Evolutionary conservation across 2,797 vertebrate species (phyloP), one percentile per base, ranked within the genome.

Genomic region (Ctenopoma multispine): DNA sequence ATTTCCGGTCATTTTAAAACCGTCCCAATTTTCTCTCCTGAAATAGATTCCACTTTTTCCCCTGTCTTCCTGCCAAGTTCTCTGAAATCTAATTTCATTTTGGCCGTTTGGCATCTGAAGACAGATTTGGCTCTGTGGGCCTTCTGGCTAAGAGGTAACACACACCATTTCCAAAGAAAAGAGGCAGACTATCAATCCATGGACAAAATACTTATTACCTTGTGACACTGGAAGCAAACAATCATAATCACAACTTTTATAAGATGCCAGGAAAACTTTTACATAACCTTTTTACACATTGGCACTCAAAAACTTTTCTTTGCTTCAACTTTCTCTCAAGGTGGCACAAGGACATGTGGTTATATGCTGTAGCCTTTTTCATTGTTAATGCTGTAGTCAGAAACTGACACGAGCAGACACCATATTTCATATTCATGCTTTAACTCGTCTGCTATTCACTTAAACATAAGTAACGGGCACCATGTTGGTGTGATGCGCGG

Each of bases 31-130:
- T 78, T 73, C 63, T 74, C 4, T 75, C 60, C 72, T 41, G 73
- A 89, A 86, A 89, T 86, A 82, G 75, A 86, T 84, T 80, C 50
- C 69, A 54, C 31, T 57, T 70, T 66, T 57, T 31, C 36, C 27
- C 54, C 38, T 0, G 7, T 53, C 61, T 53, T 59, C 51, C 54
- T 64, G 69, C 78, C 72, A 80, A 76, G 69, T 47, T 75, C 50
- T 65, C 69, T 24, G 72, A 83, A 88, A 69, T 87, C 82, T 56
- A 59, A 86, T 87, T 90, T 87, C 8, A 71, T 72, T 89, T 87
- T 78, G 71, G 66, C 75, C 79, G 69, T 86, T 90, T 90, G 88
- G 87, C 83, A 72, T 61, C 63, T 65, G 74, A 78, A 75, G 80
- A 87, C 77, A 75, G 60, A 72, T 84, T 60, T 80, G 79, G 71